Conservation (phyloP, 2,113 vertebrate genomes). For the Canis aureus region DNA sequence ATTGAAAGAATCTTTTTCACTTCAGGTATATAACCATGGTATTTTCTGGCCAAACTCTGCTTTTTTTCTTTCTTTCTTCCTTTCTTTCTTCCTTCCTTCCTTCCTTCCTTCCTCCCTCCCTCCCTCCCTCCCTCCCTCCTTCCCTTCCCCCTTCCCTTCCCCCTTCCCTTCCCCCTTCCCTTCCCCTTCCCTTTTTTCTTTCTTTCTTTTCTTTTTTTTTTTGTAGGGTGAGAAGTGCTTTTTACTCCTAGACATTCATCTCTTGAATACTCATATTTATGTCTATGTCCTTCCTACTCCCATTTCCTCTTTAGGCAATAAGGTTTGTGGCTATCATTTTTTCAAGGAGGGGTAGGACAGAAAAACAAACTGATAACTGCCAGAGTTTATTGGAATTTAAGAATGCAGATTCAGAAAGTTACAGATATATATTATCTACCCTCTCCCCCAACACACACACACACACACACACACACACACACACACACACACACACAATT, state of each 20-base stretch:
- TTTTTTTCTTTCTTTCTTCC: rapidly evolving
- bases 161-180: too few relatives aligned
- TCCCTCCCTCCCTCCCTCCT: too few relatives aligned
- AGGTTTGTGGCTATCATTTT: not conserved
- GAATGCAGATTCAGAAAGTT: not conserved
- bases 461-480: not conserved
- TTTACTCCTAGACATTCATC: not conserved
- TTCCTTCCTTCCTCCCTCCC: too few relatives aligned
- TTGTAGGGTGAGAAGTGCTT: not conserved
- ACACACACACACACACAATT: not conserved
- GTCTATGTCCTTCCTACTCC: not conserved
- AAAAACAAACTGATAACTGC: not conserved
- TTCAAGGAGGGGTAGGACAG: not conserved
- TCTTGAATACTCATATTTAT: not conserved
- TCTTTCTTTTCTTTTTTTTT: too few relatives aligned
- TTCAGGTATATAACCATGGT: not conserved
- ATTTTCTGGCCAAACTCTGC: not conserved
- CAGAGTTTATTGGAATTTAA: not conserved
- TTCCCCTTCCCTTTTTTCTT: too few relatives aligned
- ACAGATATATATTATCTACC: not conserved
- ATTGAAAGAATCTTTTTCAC: not conserved
- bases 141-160: too few relatives aligned
- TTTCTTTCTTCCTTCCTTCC: too few relatives aligned
- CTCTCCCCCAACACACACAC: not conserved
- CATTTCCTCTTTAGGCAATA: not conserved